phyloP scores from a whole-genome alignment of 2,888 invertebrate species.

The Carpatolechia fugitivella region DNA sequence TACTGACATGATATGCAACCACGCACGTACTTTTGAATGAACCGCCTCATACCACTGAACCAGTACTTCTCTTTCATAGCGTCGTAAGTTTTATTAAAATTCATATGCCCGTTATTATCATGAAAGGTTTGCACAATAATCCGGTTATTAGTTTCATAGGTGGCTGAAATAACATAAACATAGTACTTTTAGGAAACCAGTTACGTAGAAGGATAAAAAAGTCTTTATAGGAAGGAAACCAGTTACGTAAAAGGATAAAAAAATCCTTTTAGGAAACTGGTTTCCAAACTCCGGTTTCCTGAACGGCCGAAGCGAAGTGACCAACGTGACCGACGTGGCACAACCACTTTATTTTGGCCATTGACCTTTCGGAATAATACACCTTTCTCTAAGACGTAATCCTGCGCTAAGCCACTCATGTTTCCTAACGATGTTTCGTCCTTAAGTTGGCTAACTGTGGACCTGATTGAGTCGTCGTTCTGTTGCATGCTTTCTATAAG shows the following conservation, averaged over 20 bases:
- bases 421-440: background rate
- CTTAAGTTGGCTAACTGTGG: background rate
- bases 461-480: background rate
- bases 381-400: background rate
- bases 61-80: background rate
- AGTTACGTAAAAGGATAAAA: too few relatives aligned
- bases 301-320: too few relatives aligned
- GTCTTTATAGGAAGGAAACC: too few relatives aligned
- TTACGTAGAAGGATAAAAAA: too few relatives aligned
- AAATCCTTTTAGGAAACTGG: too few relatives aligned
- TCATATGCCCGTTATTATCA: conserved; percentile 18
- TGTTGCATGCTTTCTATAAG: background rate
- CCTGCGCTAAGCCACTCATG: background rate
- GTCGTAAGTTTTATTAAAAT: conserved; percentile 5
- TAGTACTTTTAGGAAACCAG: too few relatives aligned
- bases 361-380: conserved; percentile 1
- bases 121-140: conserved; percentile 15
- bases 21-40: background rate
- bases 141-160: too few relatives aligned
- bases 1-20: background rate
- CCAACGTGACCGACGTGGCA: conserved; percentile 16
- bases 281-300: too few relatives aligned
- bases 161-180: too few relatives aligned
- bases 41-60: background rate
- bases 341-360: conserved; percentile 12